phyloP scores from a whole-genome alignment of 2,113 vertebrate genomes.

The Toxotes chatareus region DNA sequence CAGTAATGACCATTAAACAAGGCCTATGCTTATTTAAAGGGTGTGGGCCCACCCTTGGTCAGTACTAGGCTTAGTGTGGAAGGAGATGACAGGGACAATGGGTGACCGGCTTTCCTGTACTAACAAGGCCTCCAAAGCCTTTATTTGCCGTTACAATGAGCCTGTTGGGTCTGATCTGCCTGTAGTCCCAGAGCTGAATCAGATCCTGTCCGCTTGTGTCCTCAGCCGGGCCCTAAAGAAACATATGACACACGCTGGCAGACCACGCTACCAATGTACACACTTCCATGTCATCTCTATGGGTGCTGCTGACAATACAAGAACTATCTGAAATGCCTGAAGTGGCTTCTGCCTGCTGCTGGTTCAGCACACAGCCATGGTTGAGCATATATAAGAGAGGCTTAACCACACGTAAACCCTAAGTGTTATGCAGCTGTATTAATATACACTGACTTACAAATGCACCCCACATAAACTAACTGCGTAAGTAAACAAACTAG shows the following conservation, averaged over 20 bases:
- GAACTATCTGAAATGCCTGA: conserved; percentile 60
- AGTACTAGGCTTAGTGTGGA: conserved; percentile 38
- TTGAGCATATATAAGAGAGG: conserved; percentile 54
- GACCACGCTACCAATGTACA: conserved; percentile 47
- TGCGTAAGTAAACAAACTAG: background rate
- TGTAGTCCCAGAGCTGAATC: conserved; percentile 66
- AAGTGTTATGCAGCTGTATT: conserved; percentile 42
- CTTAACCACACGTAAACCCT: conserved; percentile 33
- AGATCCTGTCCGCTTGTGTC: conserved; percentile 76
- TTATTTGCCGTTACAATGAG: conserved; percentile 71
- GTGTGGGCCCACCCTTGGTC: conserved; percentile 37
- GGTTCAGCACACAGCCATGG: conserved; percentile 45
- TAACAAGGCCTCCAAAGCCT: conserved; percentile 55
- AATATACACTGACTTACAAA: conserved; percentile 8
- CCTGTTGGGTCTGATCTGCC: conserved; percentile 49
- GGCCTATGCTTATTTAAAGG: conserved; percentile 57
- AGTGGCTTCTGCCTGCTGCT: conserved; percentile 58
- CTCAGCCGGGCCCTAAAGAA: conserved; percentile 67
- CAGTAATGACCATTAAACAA: conserved; percentile 63
- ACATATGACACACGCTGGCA: conserved; percentile 73
- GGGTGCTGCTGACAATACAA: conserved; percentile 75
- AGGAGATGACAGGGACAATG: conserved; percentile 47
- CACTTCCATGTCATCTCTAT: conserved; percentile 63
- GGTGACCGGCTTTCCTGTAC: conserved; percentile 36
- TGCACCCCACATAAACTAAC: background rate